phyloP scores from a whole-genome alignment of 2,797 vertebrate species.

The Anguilla obscura region DNA sequence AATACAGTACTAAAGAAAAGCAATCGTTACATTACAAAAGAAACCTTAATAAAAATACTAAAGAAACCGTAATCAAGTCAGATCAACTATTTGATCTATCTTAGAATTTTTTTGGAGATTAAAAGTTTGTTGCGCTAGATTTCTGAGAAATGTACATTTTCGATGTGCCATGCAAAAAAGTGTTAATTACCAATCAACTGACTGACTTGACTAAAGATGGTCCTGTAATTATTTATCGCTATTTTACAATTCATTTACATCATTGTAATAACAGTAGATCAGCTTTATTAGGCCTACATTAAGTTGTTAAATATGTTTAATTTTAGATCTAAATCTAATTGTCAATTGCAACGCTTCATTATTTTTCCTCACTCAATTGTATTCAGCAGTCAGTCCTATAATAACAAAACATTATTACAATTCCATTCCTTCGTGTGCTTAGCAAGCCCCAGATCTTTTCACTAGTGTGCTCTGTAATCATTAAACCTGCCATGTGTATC shows the following conservation, averaged over 20 bases:
- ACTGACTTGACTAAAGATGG: neutral
- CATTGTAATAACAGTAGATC: neutral
- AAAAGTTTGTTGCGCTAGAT: neutral
- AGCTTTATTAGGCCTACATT: neutral
- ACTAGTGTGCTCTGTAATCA: constrained; percentile 16
- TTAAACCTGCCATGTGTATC: constrained; percentile 8
- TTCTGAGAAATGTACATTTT: neutral
- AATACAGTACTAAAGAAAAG: neutral
- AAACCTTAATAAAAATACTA: neutral
- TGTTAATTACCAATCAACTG: neutral
- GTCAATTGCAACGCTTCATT: neutral
- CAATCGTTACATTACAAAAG: neutral
- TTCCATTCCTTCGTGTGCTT: neutral
- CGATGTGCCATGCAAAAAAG: neutral
- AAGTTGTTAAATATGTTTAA: neutral
- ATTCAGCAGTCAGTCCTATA: neutral
- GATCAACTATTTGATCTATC: neutral
- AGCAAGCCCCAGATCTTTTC: neutral
- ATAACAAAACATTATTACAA: neutral
- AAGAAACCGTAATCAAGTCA: neutral
- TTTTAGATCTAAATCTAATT: neutral
- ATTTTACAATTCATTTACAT: neutral
- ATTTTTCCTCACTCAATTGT: neutral
- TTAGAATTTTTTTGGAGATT: neutral
- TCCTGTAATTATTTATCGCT: neutral